These are phyloP conservation scores for Todus mexicanus DNA, from an alignment of 2,797 vertebrate genomes.

Conservation along the genomic window DNA sequence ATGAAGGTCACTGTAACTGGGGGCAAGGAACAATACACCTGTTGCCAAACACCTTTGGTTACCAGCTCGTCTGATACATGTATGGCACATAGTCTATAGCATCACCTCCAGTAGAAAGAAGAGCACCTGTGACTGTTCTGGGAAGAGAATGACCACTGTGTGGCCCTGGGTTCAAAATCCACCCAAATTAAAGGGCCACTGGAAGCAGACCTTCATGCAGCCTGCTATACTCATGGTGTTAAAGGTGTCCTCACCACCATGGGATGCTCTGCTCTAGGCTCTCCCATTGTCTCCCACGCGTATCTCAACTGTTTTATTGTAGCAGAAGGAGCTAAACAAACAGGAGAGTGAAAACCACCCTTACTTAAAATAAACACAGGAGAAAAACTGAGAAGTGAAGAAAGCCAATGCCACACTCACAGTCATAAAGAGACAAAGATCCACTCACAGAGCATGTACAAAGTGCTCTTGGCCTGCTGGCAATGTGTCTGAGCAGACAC, in stretches of 20 bases:
- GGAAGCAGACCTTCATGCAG: neutral
- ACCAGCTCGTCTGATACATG: neutral
- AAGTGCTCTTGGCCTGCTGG: neutral
- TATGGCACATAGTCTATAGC: neutral
- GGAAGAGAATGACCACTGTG: neutral
- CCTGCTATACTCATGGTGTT: neutral
- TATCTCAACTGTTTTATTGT: neutral
- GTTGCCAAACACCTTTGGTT: neutral
- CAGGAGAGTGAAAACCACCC: neutral
- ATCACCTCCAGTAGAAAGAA: neutral
- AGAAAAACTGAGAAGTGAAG: neutral
- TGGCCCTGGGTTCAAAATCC: neutral
- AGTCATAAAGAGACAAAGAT: neutral
- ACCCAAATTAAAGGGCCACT: neutral
- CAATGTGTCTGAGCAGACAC: neutral
- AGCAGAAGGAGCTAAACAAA: neutral
- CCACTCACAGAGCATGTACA: neutral
- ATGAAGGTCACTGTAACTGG: neutral
- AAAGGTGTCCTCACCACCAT: neutral
- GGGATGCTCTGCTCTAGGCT: neutral
- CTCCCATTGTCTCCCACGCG: neutral
- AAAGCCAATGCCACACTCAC: neutral
- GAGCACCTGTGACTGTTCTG: neutral
- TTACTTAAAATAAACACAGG: slow-evolving; percentile 27
- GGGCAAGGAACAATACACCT: neutral